Percentiles rank a stretch among this genome's conserved stretches.
Conservation (phyloP, 2,888 invertebrate genomes). For the Bombylius discolor region DNA sequence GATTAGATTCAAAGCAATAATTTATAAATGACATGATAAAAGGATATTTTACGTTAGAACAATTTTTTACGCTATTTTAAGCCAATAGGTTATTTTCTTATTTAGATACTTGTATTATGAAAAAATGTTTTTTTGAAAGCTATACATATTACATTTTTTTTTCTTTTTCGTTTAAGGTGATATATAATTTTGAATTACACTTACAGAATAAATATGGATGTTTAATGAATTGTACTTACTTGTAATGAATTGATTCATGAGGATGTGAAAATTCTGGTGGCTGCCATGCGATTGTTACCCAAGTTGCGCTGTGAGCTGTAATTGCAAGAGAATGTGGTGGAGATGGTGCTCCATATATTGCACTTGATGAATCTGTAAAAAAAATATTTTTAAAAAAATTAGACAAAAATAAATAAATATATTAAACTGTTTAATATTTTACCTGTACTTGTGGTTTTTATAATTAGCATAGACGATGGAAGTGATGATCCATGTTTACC, state of each 20-base stretch:
- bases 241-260: slow-evolving; percentile 61
- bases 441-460: slow-evolving; percentile 53
- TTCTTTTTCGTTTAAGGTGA: too few species aligned
- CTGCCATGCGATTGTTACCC: slow-evolving; percentile 71
- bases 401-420: too few species aligned
- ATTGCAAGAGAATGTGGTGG: slow-evolving; percentile 70
- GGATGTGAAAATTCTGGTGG: slow-evolving; percentile 73
- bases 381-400: neutral
- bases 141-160: too few species aligned
- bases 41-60: too few species aligned
- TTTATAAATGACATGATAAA: too few species aligned
- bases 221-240: slow-evolving; percentile 35
- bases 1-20: too few species aligned
- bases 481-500: slow-evolving; percentile 68
- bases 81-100: too few species aligned
- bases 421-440: slow-evolving; percentile 3
- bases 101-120: too few species aligned
- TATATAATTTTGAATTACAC: too few species aligned
- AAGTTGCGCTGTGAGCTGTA: slow-evolving; percentile 67
- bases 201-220: too few species aligned
- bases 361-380: slow-evolving; percentile 26
- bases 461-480: slow-evolving; percentile 65
- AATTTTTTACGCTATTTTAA: too few species aligned
- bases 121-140: too few species aligned
- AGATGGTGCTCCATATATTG: slow-evolving; percentile 55